These are phyloP conservation scores for Aporophyla lueneburgensis DNA, from an alignment of 2,888 invertebrate species.

Conservation along the genomic window DNA sequence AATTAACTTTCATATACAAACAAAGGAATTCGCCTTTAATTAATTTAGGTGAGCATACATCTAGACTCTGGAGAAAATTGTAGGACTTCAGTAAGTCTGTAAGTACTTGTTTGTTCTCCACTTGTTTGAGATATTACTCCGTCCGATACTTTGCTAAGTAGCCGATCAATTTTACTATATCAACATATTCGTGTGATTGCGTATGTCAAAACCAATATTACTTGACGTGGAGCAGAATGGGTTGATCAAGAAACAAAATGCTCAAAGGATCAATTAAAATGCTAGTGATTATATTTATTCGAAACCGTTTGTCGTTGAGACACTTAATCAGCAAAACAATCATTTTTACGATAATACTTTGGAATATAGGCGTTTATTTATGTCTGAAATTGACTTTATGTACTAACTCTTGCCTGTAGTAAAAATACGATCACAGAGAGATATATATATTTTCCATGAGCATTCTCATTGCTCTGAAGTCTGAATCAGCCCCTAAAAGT, in stretches of 20 bases:
- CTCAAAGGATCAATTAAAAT: conserved; percentile 7
- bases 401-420: not conserved
- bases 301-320: not conserved
- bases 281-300: not conserved
- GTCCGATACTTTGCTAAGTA: conserved; percentile 42
- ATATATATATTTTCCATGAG: conserved; percentile 56
- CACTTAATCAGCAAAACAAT: not conserved
- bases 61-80: conserved; percentile 2
- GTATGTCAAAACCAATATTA: conserved; percentile 30
- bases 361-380: not conserved
- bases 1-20: conserved; percentile 22
- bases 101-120: conserved; percentile 14
- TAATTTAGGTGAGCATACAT: conserved; percentile 15
- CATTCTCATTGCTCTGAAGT: conserved; percentile 43
- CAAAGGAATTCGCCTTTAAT: conserved; percentile 21
- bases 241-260: not conserved
- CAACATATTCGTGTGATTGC: conserved; percentile 40
- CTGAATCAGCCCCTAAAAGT: conserved; percentile 61
- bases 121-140: conserved; percentile 23
- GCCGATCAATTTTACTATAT: conserved; percentile 41
- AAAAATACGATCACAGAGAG: conserved; percentile 12
- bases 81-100: conserved; percentile 16
- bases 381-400: too few relatives aligned
- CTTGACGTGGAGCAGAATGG: not conserved
- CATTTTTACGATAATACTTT: not conserved